A percentile compares a stretch with the other conserved stretches of the same genome.
These are phyloP conservation scores for Cygnus atratus DNA, from an alignment of 2,113 vertebrate species.

Conservation along the genomic window DNA sequence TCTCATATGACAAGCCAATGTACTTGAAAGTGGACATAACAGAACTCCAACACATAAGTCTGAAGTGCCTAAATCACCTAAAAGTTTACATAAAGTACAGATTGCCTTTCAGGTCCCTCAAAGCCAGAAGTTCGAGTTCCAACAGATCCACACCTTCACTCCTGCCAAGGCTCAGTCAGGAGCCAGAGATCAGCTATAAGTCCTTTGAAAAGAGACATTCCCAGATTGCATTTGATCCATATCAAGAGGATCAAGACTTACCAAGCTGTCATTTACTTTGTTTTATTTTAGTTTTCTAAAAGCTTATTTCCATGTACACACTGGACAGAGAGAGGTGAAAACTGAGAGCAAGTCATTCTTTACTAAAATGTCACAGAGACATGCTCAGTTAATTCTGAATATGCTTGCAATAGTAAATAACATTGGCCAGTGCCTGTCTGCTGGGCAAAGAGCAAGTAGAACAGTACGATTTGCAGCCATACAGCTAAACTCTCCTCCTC, in stretches of 20 bases:
- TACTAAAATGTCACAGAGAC: background rate
- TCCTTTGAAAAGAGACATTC: fast-evolving
- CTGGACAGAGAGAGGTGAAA: background rate
- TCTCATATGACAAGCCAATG: background rate
- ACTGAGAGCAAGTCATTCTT: background rate
- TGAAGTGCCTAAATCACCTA: background rate
- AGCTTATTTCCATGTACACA: background rate
- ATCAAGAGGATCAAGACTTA: background rate
- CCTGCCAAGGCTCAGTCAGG: background rate
- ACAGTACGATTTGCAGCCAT: background rate
- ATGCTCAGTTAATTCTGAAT: background rate
- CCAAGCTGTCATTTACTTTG: background rate
- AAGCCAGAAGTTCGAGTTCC: background rate
- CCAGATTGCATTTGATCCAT: background rate
- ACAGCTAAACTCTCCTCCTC: background rate
- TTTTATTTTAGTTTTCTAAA: background rate
- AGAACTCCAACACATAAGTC: background rate
- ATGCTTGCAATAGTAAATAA: background rate
- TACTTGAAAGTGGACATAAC: background rate
- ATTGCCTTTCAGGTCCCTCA: background rate
- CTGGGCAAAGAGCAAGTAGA: background rate
- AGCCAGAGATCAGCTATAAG: background rate
- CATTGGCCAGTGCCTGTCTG: background rate
- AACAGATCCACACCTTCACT: background rate
- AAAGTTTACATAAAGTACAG: background rate